phyloP scores from a whole-genome alignment of 2,113 vertebrate genomes.

The Neoarius graeffei region DNA sequence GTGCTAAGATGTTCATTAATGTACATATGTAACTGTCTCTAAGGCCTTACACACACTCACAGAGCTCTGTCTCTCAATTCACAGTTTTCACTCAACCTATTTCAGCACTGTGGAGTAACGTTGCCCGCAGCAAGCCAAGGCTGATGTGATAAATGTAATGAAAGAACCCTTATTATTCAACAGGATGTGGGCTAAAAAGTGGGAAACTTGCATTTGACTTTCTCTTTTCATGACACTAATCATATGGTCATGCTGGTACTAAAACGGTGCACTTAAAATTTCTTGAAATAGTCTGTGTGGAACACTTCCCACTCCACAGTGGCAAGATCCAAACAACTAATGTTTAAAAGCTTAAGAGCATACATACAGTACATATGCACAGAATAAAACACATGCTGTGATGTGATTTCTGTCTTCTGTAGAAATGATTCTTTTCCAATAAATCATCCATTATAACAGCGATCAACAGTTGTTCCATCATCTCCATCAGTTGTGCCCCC shows the following conservation, averaged over 20 bases:
- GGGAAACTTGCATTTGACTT: conserved; percentile 54
- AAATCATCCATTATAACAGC: background rate
- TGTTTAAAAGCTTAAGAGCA: background rate
- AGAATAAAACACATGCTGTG: background rate
- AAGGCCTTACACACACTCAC: background rate
- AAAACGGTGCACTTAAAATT: conserved; percentile 56
- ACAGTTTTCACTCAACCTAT: background rate
- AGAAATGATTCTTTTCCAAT: background rate
- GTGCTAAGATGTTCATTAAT: background rate
- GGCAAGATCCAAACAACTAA: background rate
- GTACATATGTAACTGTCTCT: background rate
- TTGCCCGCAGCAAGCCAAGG: background rate
- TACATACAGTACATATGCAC: background rate
- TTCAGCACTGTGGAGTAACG: background rate
- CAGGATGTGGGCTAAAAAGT: conserved; percentile 35
- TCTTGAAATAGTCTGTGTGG: conserved; percentile 38
- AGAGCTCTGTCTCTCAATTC: background rate
- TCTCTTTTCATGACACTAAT: conserved; percentile 68
- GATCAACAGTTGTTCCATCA: no score
- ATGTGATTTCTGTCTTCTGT: background rate
- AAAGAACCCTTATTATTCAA: conserved; percentile 25
- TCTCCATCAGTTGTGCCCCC: no score
- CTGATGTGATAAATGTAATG: conserved; percentile 14
- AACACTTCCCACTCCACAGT: background rate
- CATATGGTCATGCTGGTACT: conserved; percentile 61